A percentile compares a stretch with the other conserved stretches of the same genome.
Conservation (phyloP, 2,797 vertebrate genomes). For the Catamblyrhynchus diadema region DNA sequence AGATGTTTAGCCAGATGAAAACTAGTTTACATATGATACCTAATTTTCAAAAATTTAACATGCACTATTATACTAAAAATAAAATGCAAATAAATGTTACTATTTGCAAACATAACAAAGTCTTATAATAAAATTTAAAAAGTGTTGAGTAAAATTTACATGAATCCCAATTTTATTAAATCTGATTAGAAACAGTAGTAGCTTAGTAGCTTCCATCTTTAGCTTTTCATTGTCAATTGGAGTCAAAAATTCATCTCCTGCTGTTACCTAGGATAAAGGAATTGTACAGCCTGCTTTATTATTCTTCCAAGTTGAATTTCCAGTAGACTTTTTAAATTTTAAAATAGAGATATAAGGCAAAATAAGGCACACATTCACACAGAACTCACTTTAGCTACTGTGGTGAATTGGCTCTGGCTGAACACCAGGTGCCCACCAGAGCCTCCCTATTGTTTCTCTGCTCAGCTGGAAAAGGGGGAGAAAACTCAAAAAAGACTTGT, state of each 20-base stretch:
- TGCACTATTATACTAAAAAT: background rate
- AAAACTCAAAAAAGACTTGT: background rate
- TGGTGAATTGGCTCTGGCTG: background rate
- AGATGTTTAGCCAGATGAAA: background rate
- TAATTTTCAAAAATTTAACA: background rate
- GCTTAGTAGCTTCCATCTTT: background rate
- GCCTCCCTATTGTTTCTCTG: background rate
- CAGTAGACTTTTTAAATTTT: background rate
- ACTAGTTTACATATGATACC: background rate
- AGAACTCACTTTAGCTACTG: background rate
- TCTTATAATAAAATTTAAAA: background rate
- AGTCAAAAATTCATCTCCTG: background rate
- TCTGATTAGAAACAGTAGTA: background rate
- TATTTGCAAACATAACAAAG: background rate
- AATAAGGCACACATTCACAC: background rate
- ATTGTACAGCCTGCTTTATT: background rate
- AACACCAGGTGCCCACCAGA: too few relatives aligned
- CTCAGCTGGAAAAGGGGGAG: background rate
- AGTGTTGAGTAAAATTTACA: background rate
- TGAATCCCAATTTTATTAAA: background rate
- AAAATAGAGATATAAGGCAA: background rate
- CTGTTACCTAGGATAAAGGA: background rate
- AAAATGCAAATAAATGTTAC: background rate
- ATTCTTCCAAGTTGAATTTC: background rate
- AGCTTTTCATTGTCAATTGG: background rate